phyloP scores from a whole-genome alignment of 2,113 vertebrate species.

The Syrrhaptes paradoxus region DNA sequence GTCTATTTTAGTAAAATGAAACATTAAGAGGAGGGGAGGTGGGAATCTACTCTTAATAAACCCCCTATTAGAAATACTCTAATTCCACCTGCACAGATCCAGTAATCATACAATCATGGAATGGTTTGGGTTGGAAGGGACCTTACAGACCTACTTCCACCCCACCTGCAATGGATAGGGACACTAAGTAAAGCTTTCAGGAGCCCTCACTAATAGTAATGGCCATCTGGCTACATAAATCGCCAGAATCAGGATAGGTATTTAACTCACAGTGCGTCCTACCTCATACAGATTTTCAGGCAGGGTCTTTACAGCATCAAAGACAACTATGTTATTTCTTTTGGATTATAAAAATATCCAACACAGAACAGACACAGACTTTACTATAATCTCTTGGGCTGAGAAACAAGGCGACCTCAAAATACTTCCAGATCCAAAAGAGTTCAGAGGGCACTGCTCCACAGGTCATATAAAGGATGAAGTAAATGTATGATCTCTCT shows the following conservation, averaged over 20 bases:
- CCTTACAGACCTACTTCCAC: too few relatives aligned
- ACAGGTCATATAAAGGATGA: not conserved
- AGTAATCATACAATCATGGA: not conserved
- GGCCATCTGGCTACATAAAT: not conserved
- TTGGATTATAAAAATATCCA: not conserved
- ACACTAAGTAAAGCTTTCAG: not conserved
- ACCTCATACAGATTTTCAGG: not conserved
- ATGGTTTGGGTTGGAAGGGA: too few relatives aligned
- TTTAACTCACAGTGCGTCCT: not conserved
- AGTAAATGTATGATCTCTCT: not conserved
- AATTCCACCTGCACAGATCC: not conserved
- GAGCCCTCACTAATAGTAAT: not conserved
- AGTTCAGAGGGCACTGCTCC: not conserved
- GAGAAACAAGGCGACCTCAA: not conserved
- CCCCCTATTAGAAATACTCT: not conserved
- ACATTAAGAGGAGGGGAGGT: not conserved
- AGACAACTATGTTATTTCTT: not conserved
- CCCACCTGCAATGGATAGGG: too few relatives aligned
- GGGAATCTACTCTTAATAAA: not conserved
- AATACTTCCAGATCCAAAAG: not conserved
- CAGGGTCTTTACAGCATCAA: not conserved
- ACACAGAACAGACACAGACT: not conserved
- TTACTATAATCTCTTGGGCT: not conserved
- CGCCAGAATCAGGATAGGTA: not conserved
- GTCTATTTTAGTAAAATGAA: not conserved